Evolutionary conservation across 2,888 invertebrate genomes (phyloP).

Genomic region (Bembecia ichneumoniformis): DNA sequence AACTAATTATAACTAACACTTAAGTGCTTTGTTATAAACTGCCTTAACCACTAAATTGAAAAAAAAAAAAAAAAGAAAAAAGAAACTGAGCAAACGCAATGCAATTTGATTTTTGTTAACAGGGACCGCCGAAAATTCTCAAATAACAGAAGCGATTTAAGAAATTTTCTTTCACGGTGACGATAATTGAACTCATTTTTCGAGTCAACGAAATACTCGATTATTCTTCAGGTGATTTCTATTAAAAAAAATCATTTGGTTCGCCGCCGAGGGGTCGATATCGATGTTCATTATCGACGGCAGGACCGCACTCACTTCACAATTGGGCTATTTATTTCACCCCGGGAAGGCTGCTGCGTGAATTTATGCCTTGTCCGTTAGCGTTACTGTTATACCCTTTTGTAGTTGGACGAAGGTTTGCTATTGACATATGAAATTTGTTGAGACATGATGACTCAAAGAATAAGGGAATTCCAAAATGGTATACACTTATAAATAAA

Average conservation of each 20-base stretch:
- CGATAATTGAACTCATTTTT: background rate
- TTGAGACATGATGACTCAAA: no score
- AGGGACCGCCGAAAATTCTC: no score
- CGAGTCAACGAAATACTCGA: background rate
- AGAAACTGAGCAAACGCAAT: no score
- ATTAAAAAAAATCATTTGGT: background rate
- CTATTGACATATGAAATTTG: background rate
- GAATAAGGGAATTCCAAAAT: no score
- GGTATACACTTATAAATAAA: no score
- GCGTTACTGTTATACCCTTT: constrained; percentile 4
- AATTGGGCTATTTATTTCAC: constrained; percentile 33
- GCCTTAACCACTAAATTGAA: no score
- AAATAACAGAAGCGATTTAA: no score
- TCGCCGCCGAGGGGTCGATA: background rate
- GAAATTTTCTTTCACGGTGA: no score
- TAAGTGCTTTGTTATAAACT: no score
- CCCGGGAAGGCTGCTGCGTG: constrained; percentile 5
- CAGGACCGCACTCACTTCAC: constrained; percentile 17
- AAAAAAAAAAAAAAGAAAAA: no score
- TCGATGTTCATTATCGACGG: constrained; percentile 20
- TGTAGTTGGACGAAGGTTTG: constrained; percentile 5
- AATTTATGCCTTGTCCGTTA: constrained; percentile 15
- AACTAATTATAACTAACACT: no score
- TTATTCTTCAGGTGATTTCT: background rate
- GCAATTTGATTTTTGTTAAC: no score